Evolutionary conservation across 1,140 invertebrate species (phyloP).

Genomic region (Drosophila ambigua): DNA sequence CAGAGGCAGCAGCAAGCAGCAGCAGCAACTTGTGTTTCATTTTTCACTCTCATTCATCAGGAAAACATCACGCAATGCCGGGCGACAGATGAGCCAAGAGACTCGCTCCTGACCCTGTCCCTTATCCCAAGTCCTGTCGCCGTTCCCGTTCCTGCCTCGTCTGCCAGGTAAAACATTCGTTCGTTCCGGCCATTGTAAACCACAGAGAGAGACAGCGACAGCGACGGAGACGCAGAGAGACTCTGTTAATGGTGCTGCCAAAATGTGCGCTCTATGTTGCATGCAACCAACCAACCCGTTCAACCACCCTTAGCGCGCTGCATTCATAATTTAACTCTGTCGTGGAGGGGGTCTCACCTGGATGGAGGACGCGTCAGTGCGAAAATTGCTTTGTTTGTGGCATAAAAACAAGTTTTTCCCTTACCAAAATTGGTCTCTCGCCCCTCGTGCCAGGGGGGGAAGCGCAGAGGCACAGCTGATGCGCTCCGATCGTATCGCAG

Average conservation of each 20-base stretch:
- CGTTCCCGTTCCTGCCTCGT: background rate
- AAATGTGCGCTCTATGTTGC: conserved; percentile 21
- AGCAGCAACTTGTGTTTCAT: conserved; percentile 67
- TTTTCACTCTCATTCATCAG: conserved; percentile 80
- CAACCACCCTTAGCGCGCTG: conserved; percentile 38
- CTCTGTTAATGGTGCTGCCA: conserved; percentile 36
- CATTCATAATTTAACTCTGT: conserved; percentile 55
- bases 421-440: conserved; percentile 3
- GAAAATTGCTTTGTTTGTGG: conserved; percentile 80
- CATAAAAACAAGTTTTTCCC: conserved; percentile 65
- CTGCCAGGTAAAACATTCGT: conserved; percentile 40
- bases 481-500: conserved; percentile 64
- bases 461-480: conserved; percentile 53
- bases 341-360: conserved; percentile 30
- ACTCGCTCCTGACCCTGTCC: conserved; percentile 26
- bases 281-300: conserved; percentile 45
- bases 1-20: conserved; percentile 25
- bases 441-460: background rate
- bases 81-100: conserved; percentile 54
- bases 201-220: conserved; percentile 32
- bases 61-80: conserved; percentile 67
- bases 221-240: background rate
- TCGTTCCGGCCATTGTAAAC: conserved; percentile 46
- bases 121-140: conserved; percentile 16
- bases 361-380: conserved; percentile 62